phyloP scores from a whole-genome alignment of 2,113 vertebrate species.

The Rhodinocichla rosea region DNA sequence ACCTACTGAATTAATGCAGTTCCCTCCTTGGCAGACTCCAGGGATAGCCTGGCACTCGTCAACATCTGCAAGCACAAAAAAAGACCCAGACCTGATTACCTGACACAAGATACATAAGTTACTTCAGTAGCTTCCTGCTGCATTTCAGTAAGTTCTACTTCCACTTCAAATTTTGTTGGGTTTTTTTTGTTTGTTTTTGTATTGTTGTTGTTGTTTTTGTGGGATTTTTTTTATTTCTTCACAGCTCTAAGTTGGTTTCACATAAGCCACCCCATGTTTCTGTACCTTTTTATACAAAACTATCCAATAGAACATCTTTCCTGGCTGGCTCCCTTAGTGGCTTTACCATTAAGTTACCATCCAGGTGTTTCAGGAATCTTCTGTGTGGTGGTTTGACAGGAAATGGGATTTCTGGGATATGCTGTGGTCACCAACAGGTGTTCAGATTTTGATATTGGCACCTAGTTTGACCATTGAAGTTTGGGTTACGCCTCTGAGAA shows the following conservation, averaged over 20 bases:
- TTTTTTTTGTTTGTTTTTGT: not conserved
- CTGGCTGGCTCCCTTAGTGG: not conserved
- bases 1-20: constrained; percentile 78
- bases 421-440: too few relatives aligned
- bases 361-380: not conserved
- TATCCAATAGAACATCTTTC: not conserved
- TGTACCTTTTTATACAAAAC: not conserved
- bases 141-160: not conserved
- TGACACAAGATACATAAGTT: not conserved
- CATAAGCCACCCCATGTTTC: not conserved
- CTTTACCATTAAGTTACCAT: not conserved
- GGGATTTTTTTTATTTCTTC: not conserved
- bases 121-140: not conserved
- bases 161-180: too few relatives aligned
- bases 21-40: constrained; percentile 78
- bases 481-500: too few relatives aligned
- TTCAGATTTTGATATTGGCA: too few relatives aligned
- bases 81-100: not conserved
- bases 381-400: too few relatives aligned
- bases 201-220: too few relatives aligned
- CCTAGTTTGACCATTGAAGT: too few relatives aligned
- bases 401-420: too few relatives aligned
- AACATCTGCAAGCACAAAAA: constrained; percentile 68
- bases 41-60: constrained; percentile 81
- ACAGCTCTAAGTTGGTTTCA: not conserved